Conservation (phyloP, 1,140 invertebrate genomes). For the Bombus impatiens region DNA sequence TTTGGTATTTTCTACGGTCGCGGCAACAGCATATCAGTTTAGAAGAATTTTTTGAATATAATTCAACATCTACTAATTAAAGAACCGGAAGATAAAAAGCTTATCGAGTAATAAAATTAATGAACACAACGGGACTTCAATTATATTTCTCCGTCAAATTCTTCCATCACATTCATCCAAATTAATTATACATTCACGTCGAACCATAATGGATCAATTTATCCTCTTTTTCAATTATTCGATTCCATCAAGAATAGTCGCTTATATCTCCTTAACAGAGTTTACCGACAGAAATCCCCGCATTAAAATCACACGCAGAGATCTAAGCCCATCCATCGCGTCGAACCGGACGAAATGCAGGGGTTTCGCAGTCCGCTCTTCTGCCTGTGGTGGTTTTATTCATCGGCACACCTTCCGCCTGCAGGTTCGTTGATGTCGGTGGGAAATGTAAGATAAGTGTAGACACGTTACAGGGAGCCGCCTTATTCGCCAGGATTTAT, state of each 20-base stretch:
- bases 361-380: slow-evolving; percentile 11
- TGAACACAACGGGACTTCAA: too few species aligned
- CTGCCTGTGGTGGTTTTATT: slow-evolving; percentile 20
- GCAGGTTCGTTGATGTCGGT: background rate
- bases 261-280: background rate
- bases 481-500: slow-evolving; percentile 71
- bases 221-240: background rate
- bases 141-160: background rate
- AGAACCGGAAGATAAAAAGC: too few species aligned
- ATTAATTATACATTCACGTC: slow-evolving; percentile 5
- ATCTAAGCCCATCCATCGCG: background rate
- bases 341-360: slow-evolving; percentile 16
- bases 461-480: slow-evolving; percentile 41
- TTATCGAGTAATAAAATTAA: too few species aligned
- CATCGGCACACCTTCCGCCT: slow-evolving; percentile 5
- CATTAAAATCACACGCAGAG: slow-evolving; percentile 16
- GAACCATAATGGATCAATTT: background rate
- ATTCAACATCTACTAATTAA: too few species aligned
- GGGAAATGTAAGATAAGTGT: slow-evolving; percentile 67
- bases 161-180: background rate
- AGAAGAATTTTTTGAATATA: too few species aligned
- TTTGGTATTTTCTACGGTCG: too few species aligned
- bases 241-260: slow-evolving; percentile 14
- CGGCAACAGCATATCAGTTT: too few species aligned
- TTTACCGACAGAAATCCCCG: slow-evolving; percentile 16